Evolutionary conservation across 1,140 invertebrate species (phyloP).

Genomic region (Bombyx mori): ASM3026992v2 NC_085118.1:969001-969500

Average conservation of each 20-base stretch:
- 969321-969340: slow-evolving; percentile 61
- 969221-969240: neutral
- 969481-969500: slow-evolving; percentile 76
- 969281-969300: slow-evolving; percentile 90
- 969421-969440: slow-evolving; percentile 93
- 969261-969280: slow-evolving; percentile 97
- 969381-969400: slow-evolving; percentile 93
- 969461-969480: slow-evolving; percentile 86
- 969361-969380: slow-evolving; percentile 96
- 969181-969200: too few relatives aligned
- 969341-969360: slow-evolving; percentile 88
- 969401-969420: slow-evolving; percentile 92
- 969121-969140: too few relatives aligned
- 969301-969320: slow-evolving; percentile 88
- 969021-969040: too few relatives aligned
- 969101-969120: too few relatives aligned
- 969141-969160: too few relatives aligned
- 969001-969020: too few relatives aligned
- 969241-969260: slow-evolving; percentile 73
- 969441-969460: slow-evolving; percentile 85
- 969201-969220: too few relatives aligned
- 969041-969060: too few relatives aligned
- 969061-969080: too few relatives aligned
- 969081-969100: too few relatives aligned
- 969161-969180: too few relatives aligned